Conservation (phyloP, 2,797 vertebrate species). For the Catamblyrhynchus diadema region DNA sequence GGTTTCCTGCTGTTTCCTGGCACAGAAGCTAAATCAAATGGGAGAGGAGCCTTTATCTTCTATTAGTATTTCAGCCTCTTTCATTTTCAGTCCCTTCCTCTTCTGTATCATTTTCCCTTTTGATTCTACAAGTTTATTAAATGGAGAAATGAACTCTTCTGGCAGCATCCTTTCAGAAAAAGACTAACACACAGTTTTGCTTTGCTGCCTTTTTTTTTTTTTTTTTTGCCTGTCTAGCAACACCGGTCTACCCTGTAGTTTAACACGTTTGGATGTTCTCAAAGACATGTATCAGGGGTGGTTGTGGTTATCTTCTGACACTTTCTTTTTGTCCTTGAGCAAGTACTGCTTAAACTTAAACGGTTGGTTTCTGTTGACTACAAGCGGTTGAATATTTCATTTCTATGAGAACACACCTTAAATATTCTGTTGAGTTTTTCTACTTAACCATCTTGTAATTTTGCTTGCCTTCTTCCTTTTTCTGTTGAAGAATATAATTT, state of each 20-base stretch:
- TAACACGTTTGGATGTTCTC: not conserved
- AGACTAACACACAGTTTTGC: not conserved
- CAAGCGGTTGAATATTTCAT: not conserved
- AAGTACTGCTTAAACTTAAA: not conserved
- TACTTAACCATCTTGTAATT: not conserved
- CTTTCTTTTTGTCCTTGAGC: not conserved
- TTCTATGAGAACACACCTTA: not conserved
- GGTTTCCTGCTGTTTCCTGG: not conserved
- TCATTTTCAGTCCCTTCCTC: not conserved
- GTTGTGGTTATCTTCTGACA: not conserved
- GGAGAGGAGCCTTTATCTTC: not conserved
- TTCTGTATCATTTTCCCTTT: not conserved
- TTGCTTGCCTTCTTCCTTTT: not conserved
- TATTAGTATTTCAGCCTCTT: not conserved
- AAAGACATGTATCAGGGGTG: not conserved
- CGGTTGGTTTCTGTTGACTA: not conserved
- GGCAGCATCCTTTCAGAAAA: not conserved
- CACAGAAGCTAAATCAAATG: not conserved
- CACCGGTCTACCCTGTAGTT: not conserved
- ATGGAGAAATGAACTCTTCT: not conserved
- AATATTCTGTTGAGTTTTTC: not conserved
- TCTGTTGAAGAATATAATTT: not conserved
- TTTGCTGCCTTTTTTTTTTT: not conserved
- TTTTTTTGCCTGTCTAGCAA: not conserved
- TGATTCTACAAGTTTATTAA: not conserved